phyloP scores from a whole-genome alignment of 1,140 invertebrate genomes.

The Acromyrmex charruanus region DNA sequence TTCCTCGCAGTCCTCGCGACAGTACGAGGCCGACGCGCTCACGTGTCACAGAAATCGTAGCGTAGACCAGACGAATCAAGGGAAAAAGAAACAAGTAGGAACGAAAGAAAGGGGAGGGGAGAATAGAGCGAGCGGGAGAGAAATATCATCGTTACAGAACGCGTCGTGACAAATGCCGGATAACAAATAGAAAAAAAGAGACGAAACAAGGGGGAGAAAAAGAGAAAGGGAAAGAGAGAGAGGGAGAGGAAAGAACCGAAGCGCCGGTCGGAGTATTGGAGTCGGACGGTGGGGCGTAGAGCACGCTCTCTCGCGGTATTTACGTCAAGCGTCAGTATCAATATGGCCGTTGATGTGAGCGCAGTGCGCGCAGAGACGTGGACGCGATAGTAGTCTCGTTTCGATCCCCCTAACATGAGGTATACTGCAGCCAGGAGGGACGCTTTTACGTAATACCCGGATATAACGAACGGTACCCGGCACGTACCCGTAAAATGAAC shows the following conservation, averaged over 20 bases:
- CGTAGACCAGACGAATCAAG: neutral
- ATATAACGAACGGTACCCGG: slow-evolving; percentile 35
- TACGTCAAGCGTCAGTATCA: slow-evolving; percentile 77
- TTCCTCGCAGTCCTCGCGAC: slow-evolving; percentile 49
- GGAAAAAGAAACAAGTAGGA: neutral
- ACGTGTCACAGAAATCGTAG: slow-evolving; percentile 20
- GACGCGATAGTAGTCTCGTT: slow-evolving; percentile 66
- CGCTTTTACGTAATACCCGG: slow-evolving; percentile 69
- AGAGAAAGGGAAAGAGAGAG: neutral
- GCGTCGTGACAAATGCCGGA: slow-evolving; percentile 36
- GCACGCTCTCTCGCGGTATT: slow-evolving; percentile 68
- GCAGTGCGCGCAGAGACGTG: slow-evolving; percentile 73
- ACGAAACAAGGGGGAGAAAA: neutral
- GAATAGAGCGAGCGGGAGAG: neutral
- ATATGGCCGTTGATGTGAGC: slow-evolving; percentile 81
- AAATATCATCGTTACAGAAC: slow-evolving; percentile 30
- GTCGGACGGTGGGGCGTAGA: slow-evolving; percentile 38
- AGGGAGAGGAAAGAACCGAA: neutral
- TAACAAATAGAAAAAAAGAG: slow-evolving; percentile 26
- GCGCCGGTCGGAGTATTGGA: neutral
- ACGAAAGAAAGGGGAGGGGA: neutral
- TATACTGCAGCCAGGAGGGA: slow-evolving; percentile 45
- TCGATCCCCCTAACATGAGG: slow-evolving; percentile 65
- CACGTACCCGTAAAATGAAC: slow-evolving; percentile 56
- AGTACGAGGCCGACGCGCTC: slow-evolving; percentile 47